phyloP scores from a whole-genome alignment of 1,140 invertebrate genomes.

The Hormaphis cornu region DNA sequence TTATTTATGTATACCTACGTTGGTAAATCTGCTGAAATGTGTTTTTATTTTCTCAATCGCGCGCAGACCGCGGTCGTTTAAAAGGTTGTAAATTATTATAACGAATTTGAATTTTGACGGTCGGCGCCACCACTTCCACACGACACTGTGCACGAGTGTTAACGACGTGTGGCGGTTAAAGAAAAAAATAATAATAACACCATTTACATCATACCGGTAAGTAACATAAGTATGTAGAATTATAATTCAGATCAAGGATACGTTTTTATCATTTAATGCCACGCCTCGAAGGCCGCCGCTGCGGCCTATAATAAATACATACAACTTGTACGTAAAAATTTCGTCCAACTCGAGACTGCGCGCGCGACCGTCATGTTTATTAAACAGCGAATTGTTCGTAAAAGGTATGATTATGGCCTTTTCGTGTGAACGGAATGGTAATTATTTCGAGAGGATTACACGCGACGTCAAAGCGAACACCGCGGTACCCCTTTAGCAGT shows the following conservation, averaged over 20 bases:
- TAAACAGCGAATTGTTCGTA: not conserved
- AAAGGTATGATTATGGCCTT: not conserved
- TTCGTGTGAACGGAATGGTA: not conserved
- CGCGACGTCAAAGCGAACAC: too few relatives aligned
- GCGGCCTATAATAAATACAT: not conserved
- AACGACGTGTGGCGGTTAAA: too few relatives aligned
- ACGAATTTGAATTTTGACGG: not conserved
- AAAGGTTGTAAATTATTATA: too few relatives aligned
- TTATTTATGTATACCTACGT: too few relatives aligned
- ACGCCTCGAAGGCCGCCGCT: not conserved
- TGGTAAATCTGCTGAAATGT: not conserved
- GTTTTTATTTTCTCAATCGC: not conserved
- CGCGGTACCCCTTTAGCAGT: too few relatives aligned
- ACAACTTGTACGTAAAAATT: not conserved
- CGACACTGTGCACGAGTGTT: too few relatives aligned
- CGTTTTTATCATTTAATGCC: not conserved
- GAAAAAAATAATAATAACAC: not conserved
- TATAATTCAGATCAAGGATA: slow-evolving; percentile 29
- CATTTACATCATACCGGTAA: slow-evolving; percentile 28
- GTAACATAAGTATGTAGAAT: slow-evolving; percentile 17
- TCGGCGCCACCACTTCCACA: not conserved
- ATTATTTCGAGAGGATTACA: too few relatives aligned
- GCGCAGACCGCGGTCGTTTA: not conserved
- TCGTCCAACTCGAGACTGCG: not conserved
- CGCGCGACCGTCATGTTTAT: not conserved